Evolutionary conservation across 2,888 invertebrate genomes (phyloP), one percentile per base, ranked within the genome.

Genomic region (Ophion ellenae): DNA sequence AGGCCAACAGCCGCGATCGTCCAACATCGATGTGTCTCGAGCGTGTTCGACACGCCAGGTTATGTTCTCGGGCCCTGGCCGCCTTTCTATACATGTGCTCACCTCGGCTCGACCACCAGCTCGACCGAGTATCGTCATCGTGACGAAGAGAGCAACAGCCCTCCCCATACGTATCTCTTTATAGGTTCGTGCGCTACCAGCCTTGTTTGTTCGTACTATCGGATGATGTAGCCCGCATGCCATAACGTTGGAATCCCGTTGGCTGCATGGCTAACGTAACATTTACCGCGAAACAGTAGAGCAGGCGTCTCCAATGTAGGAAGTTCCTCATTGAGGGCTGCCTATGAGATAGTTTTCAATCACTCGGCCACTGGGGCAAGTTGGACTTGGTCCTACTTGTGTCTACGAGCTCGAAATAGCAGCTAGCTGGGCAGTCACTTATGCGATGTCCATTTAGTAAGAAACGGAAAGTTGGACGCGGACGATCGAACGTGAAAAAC

Each of bases 1-100:
- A 32, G 67, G 77, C 64, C 47, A 66, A 64, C 81, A 73, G 71
- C 82, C 82, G 77, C 88, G 87, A 86, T 89, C 89, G 87, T 83
- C 81, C 86, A 87, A 88, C 85, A 81, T 86, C 89, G 89, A 90
- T 90, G 89, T 89, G 90, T 89, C 89, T 89, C 87, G 63, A 67
- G 87, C 87, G 84, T 89, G 90, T 89, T 90, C 88, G 89, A 90
- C 90, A 88, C 88, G 87, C 85, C 45, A 73, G 64, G 85, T 86
- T 82, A 71, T 85, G 73, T 77, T 76, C 83, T 83, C 28, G 20
- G 40, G 20, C 78, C 32, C 32, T 28, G 71, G 79, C 73, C 79
- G 63, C 71, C 63, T 64, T 73, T 70, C 73, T 83, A 78, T 76
- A 40, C 17, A 81, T 75, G 10, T 47, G 71, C 66, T 57, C 53